Conservation (phyloP, 1,140 invertebrate species). For the Pogonus chalceus region DNA sequence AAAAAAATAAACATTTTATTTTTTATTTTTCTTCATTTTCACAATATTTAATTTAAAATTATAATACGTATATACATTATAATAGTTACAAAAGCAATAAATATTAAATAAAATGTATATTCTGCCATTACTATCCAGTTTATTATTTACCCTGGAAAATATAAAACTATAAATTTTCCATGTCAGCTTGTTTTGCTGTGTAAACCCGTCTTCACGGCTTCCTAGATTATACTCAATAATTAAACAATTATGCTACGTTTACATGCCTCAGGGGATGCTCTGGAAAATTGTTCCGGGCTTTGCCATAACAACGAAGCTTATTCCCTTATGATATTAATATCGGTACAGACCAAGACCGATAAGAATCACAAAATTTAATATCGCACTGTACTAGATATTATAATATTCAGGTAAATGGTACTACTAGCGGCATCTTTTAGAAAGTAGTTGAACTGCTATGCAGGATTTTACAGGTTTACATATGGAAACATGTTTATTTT, state of each 20-base stretch:
- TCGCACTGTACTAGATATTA: background rate
- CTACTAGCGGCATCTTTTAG: background rate
- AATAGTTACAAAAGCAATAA: too few relatives aligned
- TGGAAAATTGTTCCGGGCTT: slow-evolving; percentile 34
- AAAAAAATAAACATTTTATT: too few relatives aligned
- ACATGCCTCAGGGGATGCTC: slow-evolving; percentile 26
- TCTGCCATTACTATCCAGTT: background rate
- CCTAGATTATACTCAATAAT: slow-evolving; percentile 35
- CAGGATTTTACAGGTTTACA: too few relatives aligned
- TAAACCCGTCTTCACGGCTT: slow-evolving; percentile 6
- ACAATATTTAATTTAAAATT: too few relatives aligned
- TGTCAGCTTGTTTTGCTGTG: background rate
- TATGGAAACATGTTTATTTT: too few relatives aligned
- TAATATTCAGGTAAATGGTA: background rate
- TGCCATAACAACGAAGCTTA: slow-evolving; percentile 32
- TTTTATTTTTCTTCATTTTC: too few relatives aligned
- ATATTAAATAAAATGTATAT: too few relatives aligned
- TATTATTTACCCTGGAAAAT: background rate
- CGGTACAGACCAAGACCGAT: slow-evolving; percentile 9
- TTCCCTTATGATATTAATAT: slow-evolving; percentile 37
- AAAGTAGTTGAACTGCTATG: background rate
- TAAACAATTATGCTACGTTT: slow-evolving; percentile 36
- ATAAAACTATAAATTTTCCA: background rate
- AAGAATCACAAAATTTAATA: too few relatives aligned
- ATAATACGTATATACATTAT: too few relatives aligned